phyloP scores from a whole-genome alignment of 1,140 invertebrate species.

The Conus betulinus region DNA sequence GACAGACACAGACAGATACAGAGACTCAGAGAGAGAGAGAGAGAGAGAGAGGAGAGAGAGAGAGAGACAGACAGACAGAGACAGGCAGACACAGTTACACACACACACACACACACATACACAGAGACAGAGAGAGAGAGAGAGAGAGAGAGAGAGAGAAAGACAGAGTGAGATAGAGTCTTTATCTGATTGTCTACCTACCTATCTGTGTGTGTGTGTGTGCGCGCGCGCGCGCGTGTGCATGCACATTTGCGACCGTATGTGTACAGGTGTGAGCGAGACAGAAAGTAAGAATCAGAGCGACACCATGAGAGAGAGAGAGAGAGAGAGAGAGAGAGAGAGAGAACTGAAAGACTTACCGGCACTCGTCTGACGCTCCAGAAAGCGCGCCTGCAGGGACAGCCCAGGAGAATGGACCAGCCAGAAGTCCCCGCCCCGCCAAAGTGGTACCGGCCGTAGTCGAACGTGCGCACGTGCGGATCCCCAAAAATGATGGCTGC shows the following conservation, averaged over 20 bases:
- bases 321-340: too few relatives aligned
- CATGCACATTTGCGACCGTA: too few relatives aligned
- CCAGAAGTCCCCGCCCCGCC: conserved; percentile 96
- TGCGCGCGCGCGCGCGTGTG: too few relatives aligned
- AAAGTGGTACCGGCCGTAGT: conserved; percentile 92
- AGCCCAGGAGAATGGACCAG: conserved; percentile 77
- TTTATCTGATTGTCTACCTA: too few relatives aligned
- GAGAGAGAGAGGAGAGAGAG: neutral
- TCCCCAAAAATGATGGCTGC: conserved; percentile 85
- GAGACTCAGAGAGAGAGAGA: neutral
- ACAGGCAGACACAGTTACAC: neutral
- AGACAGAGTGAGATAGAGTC: too few relatives aligned
- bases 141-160: too few relatives aligned
- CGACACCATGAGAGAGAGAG: too few relatives aligned
- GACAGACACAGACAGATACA: neutral
- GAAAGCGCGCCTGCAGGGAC: conserved; percentile 60
- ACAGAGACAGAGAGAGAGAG: neutral
- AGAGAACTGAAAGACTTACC: neutral
- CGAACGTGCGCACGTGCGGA: conserved; percentile 95
- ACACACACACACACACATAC: neutral
- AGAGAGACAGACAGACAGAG: neutral
- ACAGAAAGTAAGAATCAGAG: too few relatives aligned
- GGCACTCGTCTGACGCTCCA: neutral
- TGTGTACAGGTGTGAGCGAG: too few relatives aligned
- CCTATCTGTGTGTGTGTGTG: too few relatives aligned